phyloP scores from a whole-genome alignment of 2,797 vertebrate genomes.

The Buphagus erythrorhynchus region DNA sequence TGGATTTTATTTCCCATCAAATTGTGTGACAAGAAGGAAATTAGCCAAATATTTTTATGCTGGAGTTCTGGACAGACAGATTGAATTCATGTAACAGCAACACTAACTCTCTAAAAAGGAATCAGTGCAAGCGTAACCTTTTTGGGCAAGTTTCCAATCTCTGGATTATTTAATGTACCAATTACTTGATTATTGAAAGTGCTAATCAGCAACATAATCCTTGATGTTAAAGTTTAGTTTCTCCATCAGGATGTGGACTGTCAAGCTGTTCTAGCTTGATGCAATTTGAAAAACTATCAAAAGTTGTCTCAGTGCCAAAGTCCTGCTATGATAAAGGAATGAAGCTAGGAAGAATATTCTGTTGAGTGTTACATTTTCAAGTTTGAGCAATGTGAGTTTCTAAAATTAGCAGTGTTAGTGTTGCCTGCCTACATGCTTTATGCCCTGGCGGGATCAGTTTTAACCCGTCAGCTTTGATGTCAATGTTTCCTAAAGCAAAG shows the following conservation, averaged over 20 bases:
- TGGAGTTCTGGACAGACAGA: conserved; percentile 41
- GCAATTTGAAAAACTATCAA: background rate
- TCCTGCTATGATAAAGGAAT: background rate
- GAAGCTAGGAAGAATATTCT: background rate
- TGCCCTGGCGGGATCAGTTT: background rate
- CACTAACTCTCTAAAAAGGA: conserved; percentile 12
- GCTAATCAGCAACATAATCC: conserved; percentile 40
- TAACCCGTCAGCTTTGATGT: conserved; percentile 3
- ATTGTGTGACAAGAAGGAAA: conserved; percentile 48
- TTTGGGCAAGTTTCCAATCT: background rate
- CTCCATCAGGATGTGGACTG: conserved; percentile 3
- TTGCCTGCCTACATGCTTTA: background rate
- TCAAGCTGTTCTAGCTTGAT: conserved; percentile 19
- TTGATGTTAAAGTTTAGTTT: conserved; percentile 31
- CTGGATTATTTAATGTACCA: conserved; percentile 39
- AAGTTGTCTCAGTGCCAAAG: background rate
- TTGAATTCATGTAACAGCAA: conserved; percentile 9
- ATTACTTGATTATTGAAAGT: conserved; percentile 64
- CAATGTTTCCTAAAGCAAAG: conserved; percentile 11
- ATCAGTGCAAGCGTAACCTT: background rate
- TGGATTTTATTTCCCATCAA: conserved; percentile 28
- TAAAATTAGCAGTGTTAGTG: conserved; percentile 32
- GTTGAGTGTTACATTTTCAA: background rate
- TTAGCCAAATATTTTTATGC: conserved; percentile 20
- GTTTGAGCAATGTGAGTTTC: background rate